phyloP scores from a whole-genome alignment of 2,797 vertebrate genomes.

The Phoeniculus purpureus region DNA sequence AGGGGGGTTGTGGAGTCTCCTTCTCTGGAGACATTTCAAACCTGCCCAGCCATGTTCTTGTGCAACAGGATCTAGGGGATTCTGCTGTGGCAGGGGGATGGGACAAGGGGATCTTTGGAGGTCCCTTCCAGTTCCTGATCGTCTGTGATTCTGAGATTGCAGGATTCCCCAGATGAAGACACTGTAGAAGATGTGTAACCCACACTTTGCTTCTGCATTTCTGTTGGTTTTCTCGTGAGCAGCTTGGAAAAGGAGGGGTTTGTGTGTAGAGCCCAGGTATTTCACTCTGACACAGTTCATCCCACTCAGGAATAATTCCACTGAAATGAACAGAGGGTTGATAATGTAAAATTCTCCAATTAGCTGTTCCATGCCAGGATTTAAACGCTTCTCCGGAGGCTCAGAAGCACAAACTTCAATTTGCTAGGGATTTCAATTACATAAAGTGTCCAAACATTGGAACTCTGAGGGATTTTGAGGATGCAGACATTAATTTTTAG shows the following conservation, averaged over 20 bases:
- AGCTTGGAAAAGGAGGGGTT: not conserved
- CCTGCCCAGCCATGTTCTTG: no score
- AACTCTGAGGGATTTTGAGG: constrained; percentile 17
- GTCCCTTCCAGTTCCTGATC: no score
- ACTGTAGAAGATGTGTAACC: not conserved
- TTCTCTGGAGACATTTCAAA: no score
- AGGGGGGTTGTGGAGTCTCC: no score
- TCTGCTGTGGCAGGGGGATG: no score
- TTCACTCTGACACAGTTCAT: not conserved
- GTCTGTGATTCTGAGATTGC: not conserved
- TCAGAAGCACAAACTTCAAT: not conserved
- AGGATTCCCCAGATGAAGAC: not conserved
- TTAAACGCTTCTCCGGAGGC: not conserved
- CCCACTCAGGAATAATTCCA: not conserved
- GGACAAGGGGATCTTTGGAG: no score
- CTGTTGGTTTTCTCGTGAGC: not conserved
- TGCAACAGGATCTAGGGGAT: no score
- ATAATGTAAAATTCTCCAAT: not conserved
- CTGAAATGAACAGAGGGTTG: not conserved
- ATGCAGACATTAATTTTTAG: constrained; percentile 1
- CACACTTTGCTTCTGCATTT: not conserved
- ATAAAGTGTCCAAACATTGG: not conserved
- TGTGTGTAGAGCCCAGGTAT: not conserved
- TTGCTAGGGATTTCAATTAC: constrained; percentile 15
- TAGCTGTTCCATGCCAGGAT: not conserved